These are phyloP conservation scores for Andricus quercusramuli DNA, from an alignment of 2,888 invertebrate species.

Conservation along the genomic window DNA sequence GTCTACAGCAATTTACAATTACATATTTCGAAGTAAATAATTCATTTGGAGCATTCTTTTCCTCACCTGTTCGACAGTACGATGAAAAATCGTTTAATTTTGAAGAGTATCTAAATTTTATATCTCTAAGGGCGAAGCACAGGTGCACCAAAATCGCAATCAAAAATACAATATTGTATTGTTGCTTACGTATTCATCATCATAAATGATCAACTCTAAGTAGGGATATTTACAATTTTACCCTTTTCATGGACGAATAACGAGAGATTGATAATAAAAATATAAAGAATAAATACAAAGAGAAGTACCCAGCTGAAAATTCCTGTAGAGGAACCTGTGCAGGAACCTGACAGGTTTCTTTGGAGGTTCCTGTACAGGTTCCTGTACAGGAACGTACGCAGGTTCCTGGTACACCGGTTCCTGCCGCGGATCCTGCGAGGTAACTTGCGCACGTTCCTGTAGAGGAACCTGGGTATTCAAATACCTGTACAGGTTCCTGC, in stretches of 20 bases:
- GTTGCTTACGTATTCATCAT: background rate
- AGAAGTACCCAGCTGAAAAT: too few species aligned
- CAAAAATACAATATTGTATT: background rate
- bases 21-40: conserved; percentile 19
- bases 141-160: background rate
- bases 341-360: too few species aligned
- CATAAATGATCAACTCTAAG: background rate
- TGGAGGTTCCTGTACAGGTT: too few species aligned
- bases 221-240: background rate
- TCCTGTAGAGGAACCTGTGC: too few species aligned
- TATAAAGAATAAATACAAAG: background rate
- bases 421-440: too few species aligned
- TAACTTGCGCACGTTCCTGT: too few species aligned
- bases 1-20: conserved; percentile 1
- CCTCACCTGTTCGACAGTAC: conserved; percentile 1
- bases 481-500: too few species aligned
- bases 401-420: too few species aligned
- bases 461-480: too few species aligned
- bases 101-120: background rate
- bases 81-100: conserved; percentile 14
- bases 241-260: background rate
- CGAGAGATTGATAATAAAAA: background rate
- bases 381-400: too few species aligned
- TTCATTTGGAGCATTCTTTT: conserved; percentile 6
- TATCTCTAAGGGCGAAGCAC: conserved; percentile 10